phyloP scores from a whole-genome alignment of 2,113 vertebrate species.

The Cynopterus brachyotis region DNA sequence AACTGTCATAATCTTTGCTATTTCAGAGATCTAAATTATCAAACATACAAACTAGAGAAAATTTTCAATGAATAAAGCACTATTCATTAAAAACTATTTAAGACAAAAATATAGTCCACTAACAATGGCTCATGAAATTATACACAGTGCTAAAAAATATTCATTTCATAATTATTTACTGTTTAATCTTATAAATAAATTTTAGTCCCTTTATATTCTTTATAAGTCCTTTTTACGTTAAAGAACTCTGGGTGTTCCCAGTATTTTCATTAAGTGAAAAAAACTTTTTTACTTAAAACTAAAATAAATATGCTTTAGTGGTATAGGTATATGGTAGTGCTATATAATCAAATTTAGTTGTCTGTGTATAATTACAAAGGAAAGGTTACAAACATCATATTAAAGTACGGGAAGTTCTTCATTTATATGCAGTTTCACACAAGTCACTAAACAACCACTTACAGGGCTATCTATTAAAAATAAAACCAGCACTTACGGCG shows the following conservation, averaged over 20 bases:
- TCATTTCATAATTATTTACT: conserved; percentile 60
- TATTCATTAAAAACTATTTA: conserved; percentile 68
- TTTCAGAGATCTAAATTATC: conserved; percentile 34
- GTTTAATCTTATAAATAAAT: conserved; percentile 48
- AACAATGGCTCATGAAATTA: conserved; percentile 82
- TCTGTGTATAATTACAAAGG: conserved; percentile 78
- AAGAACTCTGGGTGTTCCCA: not conserved
- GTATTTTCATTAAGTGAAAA: not conserved
- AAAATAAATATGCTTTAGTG: not conserved
- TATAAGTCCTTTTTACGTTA: not conserved
- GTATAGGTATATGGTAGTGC: not conserved
- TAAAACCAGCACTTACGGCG: conserved; percentile 85
- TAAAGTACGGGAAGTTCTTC: conserved; percentile 77
- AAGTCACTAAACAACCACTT: conserved; percentile 77
- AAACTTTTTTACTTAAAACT: not conserved
- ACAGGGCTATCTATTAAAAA: conserved; percentile 75
- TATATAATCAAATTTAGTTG: not conserved
- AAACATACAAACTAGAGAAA: conserved; percentile 25
- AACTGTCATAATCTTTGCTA: conserved; percentile 65
- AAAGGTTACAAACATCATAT: conserved; percentile 60
- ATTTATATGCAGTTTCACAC: conserved; percentile 70
- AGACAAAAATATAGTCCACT: conserved; percentile 70
- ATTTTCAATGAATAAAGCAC: conserved; percentile 46
- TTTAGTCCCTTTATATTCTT: not conserved
- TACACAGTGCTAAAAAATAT: conserved; percentile 71